Base-by-base conservation (phyloP, 2,797 vertebrate genomes). In the Sebastes oblongus region DNA sequence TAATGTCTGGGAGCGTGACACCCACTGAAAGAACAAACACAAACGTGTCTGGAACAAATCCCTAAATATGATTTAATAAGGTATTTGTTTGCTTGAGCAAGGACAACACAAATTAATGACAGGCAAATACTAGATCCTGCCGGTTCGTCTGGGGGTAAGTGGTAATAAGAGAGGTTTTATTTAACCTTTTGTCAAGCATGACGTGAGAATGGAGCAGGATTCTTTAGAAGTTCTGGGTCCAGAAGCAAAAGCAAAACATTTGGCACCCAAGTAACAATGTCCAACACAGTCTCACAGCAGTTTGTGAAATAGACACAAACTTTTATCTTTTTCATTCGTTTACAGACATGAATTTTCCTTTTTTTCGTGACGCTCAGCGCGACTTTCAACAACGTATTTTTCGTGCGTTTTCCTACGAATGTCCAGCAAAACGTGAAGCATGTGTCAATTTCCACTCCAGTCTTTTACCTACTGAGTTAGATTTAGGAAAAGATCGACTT, bases 31-130 rank as follows among this genome's bases (percentile, higher is more conserved):
- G 79, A 86, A 76, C 80, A 81, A 87, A 78, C 20, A 74, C 80
- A 77, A 65, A 80, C 27, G 69, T 65, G 66, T 81, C 81, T 82
- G 68, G 36, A 42, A 67, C 74, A 88, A 87, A 86, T 87, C 79
- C 81, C 81, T 83, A 74, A 75, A 84, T 76, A 77, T 64, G 67
- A 77, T 85, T 83, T 82, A 81, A 73, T 66, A 54, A 82, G 77
- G 60, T 80, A 70, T 88, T 89, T 88, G 85, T 88, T 89, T 86
- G 76, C 71, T 77, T 77, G 81, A 74, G 76, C 74, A 39, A 34
- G 25, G 84, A 86, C 80, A 83, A 42, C 79, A 20, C 11, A 66
- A 58, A 81, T 86, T 22, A 88, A 76, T 71, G 72, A 72, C 79
- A 56, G 58, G 67, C 71, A 88, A 87, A 79, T 82, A 84, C 50